Conservation (phyloP, 2,888 invertebrate genomes). For the Megamerina dolium region DNA sequence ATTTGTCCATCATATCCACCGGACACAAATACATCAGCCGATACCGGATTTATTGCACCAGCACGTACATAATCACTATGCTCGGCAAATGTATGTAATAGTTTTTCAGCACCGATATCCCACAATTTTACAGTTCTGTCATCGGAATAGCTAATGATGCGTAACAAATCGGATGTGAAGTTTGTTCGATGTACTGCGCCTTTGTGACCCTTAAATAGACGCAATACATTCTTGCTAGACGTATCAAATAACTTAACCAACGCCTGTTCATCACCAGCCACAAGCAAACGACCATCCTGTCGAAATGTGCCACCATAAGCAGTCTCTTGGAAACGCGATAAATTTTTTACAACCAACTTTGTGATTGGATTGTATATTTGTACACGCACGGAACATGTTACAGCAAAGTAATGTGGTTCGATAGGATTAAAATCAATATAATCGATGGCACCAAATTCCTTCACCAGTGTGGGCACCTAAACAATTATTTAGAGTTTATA, state of each 20-base stretch:
- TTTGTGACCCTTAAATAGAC: slow-evolving; percentile 80
- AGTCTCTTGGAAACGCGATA: slow-evolving; percentile 74
- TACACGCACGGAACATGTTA: slow-evolving; percentile 86
- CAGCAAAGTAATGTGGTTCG: slow-evolving; percentile 85
- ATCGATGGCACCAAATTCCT: slow-evolving; percentile 89
- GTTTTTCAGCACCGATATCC: slow-evolving; percentile 83
- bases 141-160: slow-evolving; percentile 83
- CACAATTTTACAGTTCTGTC: slow-evolving; percentile 82
- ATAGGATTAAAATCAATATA: slow-evolving; percentile 85
- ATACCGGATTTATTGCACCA: slow-evolving; percentile 71
- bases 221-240: slow-evolving; percentile 69
- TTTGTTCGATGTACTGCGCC: slow-evolving; percentile 73
- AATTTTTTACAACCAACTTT: slow-evolving; percentile 72
- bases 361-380: slow-evolving; percentile 83
- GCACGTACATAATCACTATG: slow-evolving; percentile 80
- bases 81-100: slow-evolving; percentile 59
- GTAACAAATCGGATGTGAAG: slow-evolving; percentile 72
- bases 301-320: slow-evolving; percentile 83
- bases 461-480: slow-evolving; percentile 77
- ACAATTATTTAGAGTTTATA: not conserved
- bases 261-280: slow-evolving; percentile 86
- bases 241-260: slow-evolving; percentile 85
- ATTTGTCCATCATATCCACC: slow-evolving; percentile 87
- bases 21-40: slow-evolving; percentile 70
- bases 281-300: slow-evolving; percentile 73